Evolutionary conservation across 2,113 vertebrate species (phyloP), one percentile per base, ranked within the genome.

Genomic region (Poeciliopsis turrubarensis): DNA sequence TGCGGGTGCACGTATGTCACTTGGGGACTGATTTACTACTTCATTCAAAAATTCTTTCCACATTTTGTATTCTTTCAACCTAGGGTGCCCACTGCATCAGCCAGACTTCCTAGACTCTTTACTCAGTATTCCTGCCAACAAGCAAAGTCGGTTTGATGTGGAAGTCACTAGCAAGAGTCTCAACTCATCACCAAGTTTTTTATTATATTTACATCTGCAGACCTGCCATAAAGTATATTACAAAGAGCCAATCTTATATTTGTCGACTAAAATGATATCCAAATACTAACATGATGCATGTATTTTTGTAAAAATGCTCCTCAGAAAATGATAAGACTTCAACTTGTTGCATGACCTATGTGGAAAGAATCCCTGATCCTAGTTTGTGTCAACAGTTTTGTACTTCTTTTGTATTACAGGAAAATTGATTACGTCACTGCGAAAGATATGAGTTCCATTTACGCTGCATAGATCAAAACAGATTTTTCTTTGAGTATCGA

Each of bases 241-340:
- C 71, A 77, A 61, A 88, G 86, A 93, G 81, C 78, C 83, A 87
- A 87, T 79, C 81, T 82, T 87, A 83, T 89, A 89, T 90, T 88
- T 91, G 87, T 84, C 88, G 69, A 88, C 79, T 86, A 83, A 87
- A 90, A 89, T 80, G 71, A 87, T 89, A 88, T 88, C 75, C 72
- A 73, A 65, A 63, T 86, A 78, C 83, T 73, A 79, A 88, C 78
- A 88, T 82, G 79, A 90, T 92, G 91, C 91, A 92, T 91, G 92
- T 91, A 91, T 91, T 93, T 93, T 93, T 93, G 82, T 92, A 87
- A 89, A 91, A 81, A 71, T 88, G 76, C 84, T 44, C 86, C 86
- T 88, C 79, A 79, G 81, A 89, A 91, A 84, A 89, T 89, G 79
- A 88, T 89, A 73, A 81, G 76, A 67, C 68, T 86, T 91, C 88